These are phyloP conservation scores for Simalia tracyae DNA, from an alignment of 2,797 vertebrate species.

Conservation along the genomic window DNA sequence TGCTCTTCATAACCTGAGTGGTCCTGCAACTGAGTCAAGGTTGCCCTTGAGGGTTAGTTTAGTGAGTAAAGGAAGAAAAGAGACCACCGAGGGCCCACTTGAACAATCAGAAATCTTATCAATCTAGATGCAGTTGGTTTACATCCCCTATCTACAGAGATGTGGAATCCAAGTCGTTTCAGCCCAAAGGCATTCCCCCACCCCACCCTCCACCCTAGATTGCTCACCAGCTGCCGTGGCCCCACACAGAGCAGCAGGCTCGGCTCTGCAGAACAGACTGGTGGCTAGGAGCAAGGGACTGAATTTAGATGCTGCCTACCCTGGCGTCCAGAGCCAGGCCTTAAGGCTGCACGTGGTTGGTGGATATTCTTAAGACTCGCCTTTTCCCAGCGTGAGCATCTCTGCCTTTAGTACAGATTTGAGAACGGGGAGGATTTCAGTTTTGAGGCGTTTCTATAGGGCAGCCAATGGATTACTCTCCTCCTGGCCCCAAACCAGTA, in stretches of 20 bases:
- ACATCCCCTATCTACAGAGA: not conserved
- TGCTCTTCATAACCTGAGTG: conserved; percentile 14
- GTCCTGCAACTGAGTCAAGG: not conserved
- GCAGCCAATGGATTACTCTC: not conserved
- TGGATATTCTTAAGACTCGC: not conserved
- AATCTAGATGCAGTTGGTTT: not conserved
- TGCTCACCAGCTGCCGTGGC: not conserved
- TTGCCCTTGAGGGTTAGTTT: not conserved
- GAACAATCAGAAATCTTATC: not conserved
- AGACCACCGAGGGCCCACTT: not conserved
- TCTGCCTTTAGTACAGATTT: not conserved
- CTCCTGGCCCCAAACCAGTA: conserved; percentile 16
- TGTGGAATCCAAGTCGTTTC: not conserved
- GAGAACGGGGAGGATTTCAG: not conserved
- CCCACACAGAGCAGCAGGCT: not conserved
- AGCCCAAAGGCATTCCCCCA: not conserved
- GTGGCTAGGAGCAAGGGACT: not conserved
- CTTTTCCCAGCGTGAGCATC: not conserved
- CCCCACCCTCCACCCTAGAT: not conserved
- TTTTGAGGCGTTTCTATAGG: conserved; percentile 6
- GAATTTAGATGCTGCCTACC: not conserved
- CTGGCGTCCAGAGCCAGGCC: not conserved
- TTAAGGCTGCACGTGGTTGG: not conserved
- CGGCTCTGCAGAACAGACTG: not conserved
- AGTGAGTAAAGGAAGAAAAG: not conserved